These are phyloP conservation scores for Pavo muticus DNA, from an alignment of 2,113 vertebrate species.

Conservation along the genomic window DNA sequence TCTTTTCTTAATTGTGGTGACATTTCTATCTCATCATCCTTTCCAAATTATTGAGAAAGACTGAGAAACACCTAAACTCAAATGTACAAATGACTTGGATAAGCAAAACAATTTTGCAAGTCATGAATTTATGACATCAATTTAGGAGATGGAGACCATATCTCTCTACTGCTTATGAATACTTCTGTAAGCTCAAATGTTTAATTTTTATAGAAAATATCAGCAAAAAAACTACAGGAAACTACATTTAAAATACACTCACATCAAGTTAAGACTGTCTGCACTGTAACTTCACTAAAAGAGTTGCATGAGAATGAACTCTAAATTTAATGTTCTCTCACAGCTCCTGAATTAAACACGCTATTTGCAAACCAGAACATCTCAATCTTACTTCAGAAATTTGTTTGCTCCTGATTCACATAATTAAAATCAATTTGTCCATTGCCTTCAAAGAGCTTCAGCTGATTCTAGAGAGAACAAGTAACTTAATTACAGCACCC, in stretches of 20 bases:
- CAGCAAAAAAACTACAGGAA: not conserved
- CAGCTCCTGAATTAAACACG: not conserved
- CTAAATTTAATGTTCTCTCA: not conserved
- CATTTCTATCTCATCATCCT: not conserved
- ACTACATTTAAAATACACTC: not conserved
- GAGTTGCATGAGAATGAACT: not conserved
- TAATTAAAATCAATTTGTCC: not conserved
- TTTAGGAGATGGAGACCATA: not conserved
- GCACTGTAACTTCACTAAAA: not conserved
- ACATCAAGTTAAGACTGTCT: not conserved
- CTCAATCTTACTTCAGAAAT: not conserved
- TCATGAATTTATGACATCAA: not conserved
- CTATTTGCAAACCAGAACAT: not conserved
- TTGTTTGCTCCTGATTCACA: not conserved
- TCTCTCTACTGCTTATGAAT: not conserved
- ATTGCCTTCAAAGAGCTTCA: not conserved
- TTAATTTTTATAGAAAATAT: not conserved
- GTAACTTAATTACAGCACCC: not conserved
- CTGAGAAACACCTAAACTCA: not conserved
- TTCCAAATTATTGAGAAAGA: not conserved
- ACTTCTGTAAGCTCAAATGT: not conserved
- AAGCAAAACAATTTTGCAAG: not conserved
- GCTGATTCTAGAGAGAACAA: not conserved
- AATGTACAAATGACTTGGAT: not conserved
- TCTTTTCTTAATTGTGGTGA: not conserved